A percentile compares a stretch with the other conserved stretches of the same genome.
phyloP scores from a whole-genome alignment of 1,140 invertebrate species.

The Nasonia longicornis region DNA sequence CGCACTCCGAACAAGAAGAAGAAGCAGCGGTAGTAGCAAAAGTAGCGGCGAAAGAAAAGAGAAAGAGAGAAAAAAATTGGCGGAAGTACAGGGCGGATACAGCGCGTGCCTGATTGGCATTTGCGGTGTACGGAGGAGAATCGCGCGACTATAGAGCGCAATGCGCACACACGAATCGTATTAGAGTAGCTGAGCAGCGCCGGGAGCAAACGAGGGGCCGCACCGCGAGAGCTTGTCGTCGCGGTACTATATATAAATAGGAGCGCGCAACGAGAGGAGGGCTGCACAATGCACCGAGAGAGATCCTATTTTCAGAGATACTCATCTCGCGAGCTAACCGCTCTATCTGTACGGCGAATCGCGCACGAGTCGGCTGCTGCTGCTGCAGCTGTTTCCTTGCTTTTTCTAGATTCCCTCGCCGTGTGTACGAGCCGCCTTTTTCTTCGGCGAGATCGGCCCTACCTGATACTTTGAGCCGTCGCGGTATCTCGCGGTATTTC shows the following conservation, averaged over 20 bases:
- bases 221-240: not conserved
- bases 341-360: conserved; percentile 56
- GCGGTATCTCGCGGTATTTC: not conserved
- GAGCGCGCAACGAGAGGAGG: conserved; percentile 13
- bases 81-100: conserved; percentile 18
- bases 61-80: not conserved
- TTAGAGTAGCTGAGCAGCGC: not conserved
- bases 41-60: not conserved
- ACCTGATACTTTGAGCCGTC: conserved; percentile 13
- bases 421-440: not conserved
- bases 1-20: not conserved
- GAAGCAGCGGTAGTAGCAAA: not conserved
- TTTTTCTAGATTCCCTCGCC: conserved; percentile 34
- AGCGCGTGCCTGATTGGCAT: conserved; percentile 15
- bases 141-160: not conserved
- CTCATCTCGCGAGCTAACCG: conserved; percentile 56
- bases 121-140: conserved; percentile 1
- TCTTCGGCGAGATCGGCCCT: not conserved
- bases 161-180: conserved; percentile 24
- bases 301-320: conserved; percentile 66
- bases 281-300: conserved; percentile 56
- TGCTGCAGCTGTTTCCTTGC: conserved; percentile 52
- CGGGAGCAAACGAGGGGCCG: conserved; percentile 15
- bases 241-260: conserved; percentile 52
- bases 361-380: conserved; percentile 48